Evolutionary conservation across 2,113 vertebrate species (phyloP), one percentile per base, ranked within the genome.

Genomic region (Ivindomyrus marchei): DNA sequence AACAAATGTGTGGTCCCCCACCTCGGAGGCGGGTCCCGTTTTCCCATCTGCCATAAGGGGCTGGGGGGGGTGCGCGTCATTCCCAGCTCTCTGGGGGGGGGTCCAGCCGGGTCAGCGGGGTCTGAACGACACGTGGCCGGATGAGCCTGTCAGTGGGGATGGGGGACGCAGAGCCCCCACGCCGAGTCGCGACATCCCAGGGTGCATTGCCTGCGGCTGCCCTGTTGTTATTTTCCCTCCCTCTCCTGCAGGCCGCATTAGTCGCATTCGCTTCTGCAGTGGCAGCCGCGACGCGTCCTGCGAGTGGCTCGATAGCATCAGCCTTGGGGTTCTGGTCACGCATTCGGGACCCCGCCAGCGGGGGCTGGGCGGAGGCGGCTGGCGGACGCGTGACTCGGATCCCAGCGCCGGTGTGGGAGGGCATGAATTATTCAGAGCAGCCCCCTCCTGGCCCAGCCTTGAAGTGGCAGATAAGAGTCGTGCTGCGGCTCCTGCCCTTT

Each of bases 371-470:
- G 31, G 47, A 53, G 85, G 84, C 13, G 39, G 88, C 46, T 46
- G 21, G 89, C 4, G 24, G 36, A 58, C 53, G 45, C 31, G 27
- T 58, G 90, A 39, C 24, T 90, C 45, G 87, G 74, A 83, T 84
- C 87, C 49, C 17, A 58, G 39, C 77, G 9, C 77, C 88, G 80
- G 31, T 86, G 90, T 89, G 53, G 90, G 90, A 89, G 90, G 90
- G 88, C 58, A 89, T 91, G 90, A 89, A 91, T 91, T 85, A 91
- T 91, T 91, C 88, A 91, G 74, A 52, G 36, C n/a, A 9, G 52
- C 88, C 31, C 56, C 45, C 83, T 86, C 80, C 86, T 88, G 42
- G 17, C 27, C 70, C n/a, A 47, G 77, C 88, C 74, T 85, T 88
- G 39, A 88, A 90, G 49, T 50, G 88, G 85, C 86, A 45, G 31